phyloP scores from a whole-genome alignment of 2,888 invertebrate genomes.

The Phrixothrix hirtus region DNA sequence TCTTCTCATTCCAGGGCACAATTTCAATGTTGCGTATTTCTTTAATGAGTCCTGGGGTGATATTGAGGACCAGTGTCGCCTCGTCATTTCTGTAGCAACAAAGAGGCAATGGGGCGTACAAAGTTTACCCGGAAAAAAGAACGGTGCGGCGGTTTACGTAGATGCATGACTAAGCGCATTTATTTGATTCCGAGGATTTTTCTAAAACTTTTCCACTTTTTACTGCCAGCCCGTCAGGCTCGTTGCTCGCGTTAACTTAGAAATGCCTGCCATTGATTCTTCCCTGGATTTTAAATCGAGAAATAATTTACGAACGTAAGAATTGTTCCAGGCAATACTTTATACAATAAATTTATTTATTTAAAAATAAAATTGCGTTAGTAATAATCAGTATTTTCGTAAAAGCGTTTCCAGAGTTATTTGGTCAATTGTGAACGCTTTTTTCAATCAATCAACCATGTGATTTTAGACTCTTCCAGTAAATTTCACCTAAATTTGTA shows the following conservation, averaged over 20 bases:
- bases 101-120: slow-evolving; percentile 43
- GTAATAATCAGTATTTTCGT: too few species aligned
- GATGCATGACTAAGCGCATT: slow-evolving; percentile 46
- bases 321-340: too few species aligned
- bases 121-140: slow-evolving; percentile 45
- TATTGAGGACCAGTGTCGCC: slow-evolving; percentile 29
- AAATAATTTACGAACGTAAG: slow-evolving; percentile 19
- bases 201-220: slow-evolving; percentile 34
- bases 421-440: slow-evolving; percentile 11
- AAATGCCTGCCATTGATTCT: slow-evolving; percentile 22
- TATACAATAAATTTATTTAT: too few species aligned
- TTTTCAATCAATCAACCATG: slow-evolving; percentile 10
- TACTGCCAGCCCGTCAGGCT: slow-evolving; percentile 13
- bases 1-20: slow-evolving; percentile 30
- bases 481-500: too few species aligned
- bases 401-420: too few species aligned
- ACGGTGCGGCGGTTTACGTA: slow-evolving; percentile 40
- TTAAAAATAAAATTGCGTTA: too few species aligned
- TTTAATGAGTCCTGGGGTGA: slow-evolving; percentile 33
- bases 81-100: slow-evolving; percentile 36
- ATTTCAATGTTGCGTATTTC: slow-evolving; percentile 35
- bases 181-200: slow-evolving; percentile 44
- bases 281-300: slow-evolving; percentile 14
- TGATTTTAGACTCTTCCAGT: slow-evolving; percentile 3
- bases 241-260: slow-evolving; percentile 21